phyloP scores from a whole-genome alignment of 92 coral and sea anemone genomes.

The Bergia puertoricense region DNA sequence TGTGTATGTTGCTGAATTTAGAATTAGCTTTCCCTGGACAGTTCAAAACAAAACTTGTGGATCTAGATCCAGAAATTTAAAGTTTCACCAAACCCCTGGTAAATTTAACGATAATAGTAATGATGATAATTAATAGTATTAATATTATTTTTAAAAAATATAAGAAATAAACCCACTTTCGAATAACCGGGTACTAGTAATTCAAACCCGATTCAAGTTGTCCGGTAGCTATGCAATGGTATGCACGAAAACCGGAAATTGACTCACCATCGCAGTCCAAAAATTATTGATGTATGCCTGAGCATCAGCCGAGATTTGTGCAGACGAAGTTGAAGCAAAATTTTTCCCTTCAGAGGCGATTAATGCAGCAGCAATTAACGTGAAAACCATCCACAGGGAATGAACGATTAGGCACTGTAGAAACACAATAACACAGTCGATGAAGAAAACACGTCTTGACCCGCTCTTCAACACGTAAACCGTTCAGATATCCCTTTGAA shows the following conservation, averaged over 20 bases:
- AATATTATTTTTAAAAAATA: too few species aligned
- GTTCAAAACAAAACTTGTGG: too few species aligned
- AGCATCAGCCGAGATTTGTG: background rate
- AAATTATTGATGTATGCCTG: background rate
- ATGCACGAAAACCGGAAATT: background rate
- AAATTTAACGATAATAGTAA: too few species aligned
- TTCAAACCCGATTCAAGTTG: background rate
- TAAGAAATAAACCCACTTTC: background rate
- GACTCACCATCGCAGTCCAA: conserved; percentile 1
- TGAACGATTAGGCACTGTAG: conserved; percentile 3
- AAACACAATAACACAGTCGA: background rate
- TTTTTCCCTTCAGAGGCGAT: background rate
- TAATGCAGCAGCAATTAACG: conserved; percentile 3
- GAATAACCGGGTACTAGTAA: background rate
- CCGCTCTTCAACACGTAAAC: too few species aligned
- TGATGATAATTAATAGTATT: too few species aligned
- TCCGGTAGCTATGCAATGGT: background rate
- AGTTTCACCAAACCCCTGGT: too few species aligned
- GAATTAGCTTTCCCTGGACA: too few species aligned
- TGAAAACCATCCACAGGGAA: conserved; percentile 4
- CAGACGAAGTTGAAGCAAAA: background rate
- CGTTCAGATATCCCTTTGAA: too few species aligned
- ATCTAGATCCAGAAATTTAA: too few species aligned
- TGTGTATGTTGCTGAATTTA: too few species aligned
- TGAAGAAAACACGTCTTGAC: too few species aligned